A percentile compares a stretch with the other conserved stretches of the same genome.
Evolutionary conservation across 2,888 invertebrate genomes (phyloP).

Genomic region (Cenopis cana): DNA sequence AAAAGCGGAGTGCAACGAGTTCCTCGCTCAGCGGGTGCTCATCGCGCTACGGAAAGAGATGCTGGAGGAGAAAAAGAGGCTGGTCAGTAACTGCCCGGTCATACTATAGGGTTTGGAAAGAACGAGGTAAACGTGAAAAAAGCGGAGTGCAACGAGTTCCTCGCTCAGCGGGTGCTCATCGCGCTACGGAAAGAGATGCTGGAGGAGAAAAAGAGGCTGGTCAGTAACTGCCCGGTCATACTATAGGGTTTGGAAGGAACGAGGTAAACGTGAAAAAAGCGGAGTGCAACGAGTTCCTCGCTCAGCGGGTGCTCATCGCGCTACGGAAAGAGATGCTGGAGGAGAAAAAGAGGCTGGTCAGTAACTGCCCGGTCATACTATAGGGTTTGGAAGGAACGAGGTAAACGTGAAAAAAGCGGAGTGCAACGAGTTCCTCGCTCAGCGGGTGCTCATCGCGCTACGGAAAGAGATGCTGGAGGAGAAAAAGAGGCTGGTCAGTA

Average conservation of each 20-base stretch:
- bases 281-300: slow-evolving; percentile 65
- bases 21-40: slow-evolving; percentile 68
- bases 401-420: too few species aligned
- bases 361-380: not conserved
- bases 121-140: slow-evolving; percentile 47
- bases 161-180: too few species aligned
- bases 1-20: slow-evolving; percentile 59
- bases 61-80: slow-evolving; percentile 42
- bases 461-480: too few species aligned
- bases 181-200: too few species aligned
- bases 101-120: not conserved
- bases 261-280: too few species aligned
- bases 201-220: too few species aligned
- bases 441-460: too few species aligned
- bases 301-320: slow-evolving; percentile 64
- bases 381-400: not conserved
- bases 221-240: too few species aligned
- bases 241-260: too few species aligned
- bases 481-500: too few species aligned
- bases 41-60: slow-evolving; percentile 62
- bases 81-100: not conserved
- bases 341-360: slow-evolving; percentile 60
- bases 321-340: slow-evolving; percentile 67
- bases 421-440: too few species aligned
- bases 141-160: too few species aligned